A percentile compares a stretch with the other conserved stretches of the same genome.
Evolutionary conservation across 2,797 vertebrate genomes (phyloP).

Genomic region (Urocyon cinereoargenteus): DNA sequence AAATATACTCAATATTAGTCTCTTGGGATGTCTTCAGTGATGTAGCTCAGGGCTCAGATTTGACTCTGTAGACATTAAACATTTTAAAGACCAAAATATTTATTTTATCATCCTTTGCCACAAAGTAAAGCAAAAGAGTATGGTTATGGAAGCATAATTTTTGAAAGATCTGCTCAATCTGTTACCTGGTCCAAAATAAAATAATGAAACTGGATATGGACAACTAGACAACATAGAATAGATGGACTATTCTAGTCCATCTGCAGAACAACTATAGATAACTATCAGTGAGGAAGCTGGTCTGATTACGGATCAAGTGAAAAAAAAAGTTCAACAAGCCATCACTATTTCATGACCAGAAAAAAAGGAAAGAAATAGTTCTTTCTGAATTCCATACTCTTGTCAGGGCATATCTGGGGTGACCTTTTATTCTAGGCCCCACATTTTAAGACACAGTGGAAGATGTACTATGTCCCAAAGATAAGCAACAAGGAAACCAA

Average conservation of each 20-base stretch:
- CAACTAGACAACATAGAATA: too few relatives aligned
- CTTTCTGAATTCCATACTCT: not conserved
- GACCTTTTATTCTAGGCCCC: not conserved
- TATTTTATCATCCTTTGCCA: not conserved
- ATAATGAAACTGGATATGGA: not conserved
- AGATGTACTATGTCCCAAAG: not conserved
- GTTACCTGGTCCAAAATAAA: not conserved
- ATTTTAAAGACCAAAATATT: not conserved
- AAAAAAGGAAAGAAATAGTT: not conserved
- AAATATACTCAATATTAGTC: not conserved
- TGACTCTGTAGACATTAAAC: not conserved
- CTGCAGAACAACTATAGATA: not conserved
- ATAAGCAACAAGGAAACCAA: not conserved
- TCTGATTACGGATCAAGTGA: not conserved
- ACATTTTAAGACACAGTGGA: not conserved
- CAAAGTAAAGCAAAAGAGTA: not conserved
- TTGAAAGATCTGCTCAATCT: not conserved
- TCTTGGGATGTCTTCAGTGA: not conserved
- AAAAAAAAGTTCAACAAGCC: not conserved
- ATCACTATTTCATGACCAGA: not conserved
- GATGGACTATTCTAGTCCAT: not conserved
- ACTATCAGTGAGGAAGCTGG: not conserved
- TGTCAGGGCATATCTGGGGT: not conserved
- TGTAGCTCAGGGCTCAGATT: not conserved
- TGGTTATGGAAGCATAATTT: not conserved